Evolutionary conservation across 1,140 invertebrate species (phyloP), one percentile per base, ranked within the genome.

Genomic region (Micrasema longulum): DNA sequence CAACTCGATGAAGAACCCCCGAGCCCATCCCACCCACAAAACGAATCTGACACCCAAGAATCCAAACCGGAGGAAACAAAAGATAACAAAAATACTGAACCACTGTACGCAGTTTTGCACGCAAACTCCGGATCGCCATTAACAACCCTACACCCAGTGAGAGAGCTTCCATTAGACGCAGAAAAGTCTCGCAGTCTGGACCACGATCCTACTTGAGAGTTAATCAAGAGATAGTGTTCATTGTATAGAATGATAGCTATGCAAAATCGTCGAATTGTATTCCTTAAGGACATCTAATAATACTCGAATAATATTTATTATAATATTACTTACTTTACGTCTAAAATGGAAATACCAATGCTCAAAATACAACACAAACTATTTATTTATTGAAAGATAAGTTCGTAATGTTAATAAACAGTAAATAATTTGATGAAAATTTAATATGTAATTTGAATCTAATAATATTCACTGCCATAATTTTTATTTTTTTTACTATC

Each of bases 1-100:
- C 88, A 91, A 75, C 83, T 89, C 78, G 92, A 93, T 45, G 92
- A 92, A 62, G 89, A 89, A 35, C 71, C 53, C 73, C 62, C 73
- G 2, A 82, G 65, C 81, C 73, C 73, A 18, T 69, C 69, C 4
- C 20, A 60, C 7, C 73, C 66, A 4, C 69, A 64, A 7, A 22
- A 23, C 4, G 60, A 64, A 5, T 3, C 10, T 10, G 57, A 43
- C 6, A 11, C 38, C n/a, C 22, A 23, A 45, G 12, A 16, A 6
- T 2, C 23, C 2, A 60, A 35, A 23, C 38, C 20, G 2, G 60
- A 47, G 3, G 60, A 47, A 2, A 23, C 60, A 1, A 10, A 14
- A 14, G 60, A 47, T 4, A 64, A 3, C 6, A 64, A 47, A 35
- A 20, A 16, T 5, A 20, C 9, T 12, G 72, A 74, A 57, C 75